Evolutionary conservation across 2,797 vertebrate species (phyloP).

Genomic region (Danio kyathit): DNA sequence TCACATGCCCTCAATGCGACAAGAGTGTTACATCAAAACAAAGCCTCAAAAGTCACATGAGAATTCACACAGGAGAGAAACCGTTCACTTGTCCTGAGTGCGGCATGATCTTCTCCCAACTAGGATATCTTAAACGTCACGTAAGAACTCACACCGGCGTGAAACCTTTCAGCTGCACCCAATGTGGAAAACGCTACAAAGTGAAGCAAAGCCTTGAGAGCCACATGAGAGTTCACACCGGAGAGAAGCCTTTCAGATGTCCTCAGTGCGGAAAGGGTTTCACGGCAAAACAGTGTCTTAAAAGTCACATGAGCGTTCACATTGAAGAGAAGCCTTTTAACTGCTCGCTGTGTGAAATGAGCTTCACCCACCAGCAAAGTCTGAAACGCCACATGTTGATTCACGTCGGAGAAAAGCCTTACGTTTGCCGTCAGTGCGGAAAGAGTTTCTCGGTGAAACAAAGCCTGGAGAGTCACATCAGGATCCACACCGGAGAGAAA

Average conservation of each 20-base stretch:
- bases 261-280: conserved; percentile 17
- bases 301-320: conserved; percentile 20
- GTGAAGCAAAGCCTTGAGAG: neutral
- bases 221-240: conserved; percentile 25
- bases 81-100: conserved; percentile 1
- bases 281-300: conserved; percentile 2
- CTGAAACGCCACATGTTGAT: conserved; percentile 7
- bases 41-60: conserved; percentile 7
- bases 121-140: conserved; percentile 11
- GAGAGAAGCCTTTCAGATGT: conserved; percentile 16
- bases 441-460: conserved; percentile 14
- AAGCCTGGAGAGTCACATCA: conserved; percentile 1
- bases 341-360: conserved; percentile 3
- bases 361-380: neutral
- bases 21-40: conserved; percentile 1
- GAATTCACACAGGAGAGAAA: conserved; percentile 16
- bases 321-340: conserved; percentile 13
- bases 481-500: conserved; percentile 14
- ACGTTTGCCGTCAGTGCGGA: conserved; percentile 2
- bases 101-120: neutral
- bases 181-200: conserved; percentile 24
- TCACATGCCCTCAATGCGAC: neutral
- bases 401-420: conserved; percentile 23
- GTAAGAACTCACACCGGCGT: conserved; percentile 18
- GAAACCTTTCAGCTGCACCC: conserved; percentile 13